phyloP scores from a whole-genome alignment of 2,113 vertebrate genomes.

The Gymnorhina tibicen region DNA sequence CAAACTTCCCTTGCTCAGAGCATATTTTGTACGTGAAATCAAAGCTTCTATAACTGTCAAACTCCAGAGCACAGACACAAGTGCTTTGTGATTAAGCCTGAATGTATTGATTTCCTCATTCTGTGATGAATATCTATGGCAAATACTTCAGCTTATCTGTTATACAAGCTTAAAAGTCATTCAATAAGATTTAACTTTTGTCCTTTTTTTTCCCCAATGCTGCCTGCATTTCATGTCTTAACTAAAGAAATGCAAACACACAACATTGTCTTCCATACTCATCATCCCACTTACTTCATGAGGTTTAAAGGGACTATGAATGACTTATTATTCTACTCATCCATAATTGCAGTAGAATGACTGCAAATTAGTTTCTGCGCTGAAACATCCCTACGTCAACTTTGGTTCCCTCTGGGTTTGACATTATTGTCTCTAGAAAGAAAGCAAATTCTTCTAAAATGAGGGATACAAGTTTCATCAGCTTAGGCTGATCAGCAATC shows the following conservation, averaged over 20 bases:
- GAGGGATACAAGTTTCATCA: background rate
- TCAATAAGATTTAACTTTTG: background rate
- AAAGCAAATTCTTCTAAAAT: background rate
- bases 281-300: background rate
- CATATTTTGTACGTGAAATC: background rate
- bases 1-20: background rate
- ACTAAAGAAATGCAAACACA: background rate
- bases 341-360: background rate
- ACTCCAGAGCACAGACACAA: background rate
- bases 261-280: background rate
- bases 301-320: background rate
- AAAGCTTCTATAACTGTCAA: background rate
- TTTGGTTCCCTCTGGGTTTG: background rate
- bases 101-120: background rate
- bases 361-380: background rate
- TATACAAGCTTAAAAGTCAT: background rate
- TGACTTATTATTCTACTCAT: background rate
- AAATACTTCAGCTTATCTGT: background rate
- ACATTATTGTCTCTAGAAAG: background rate
- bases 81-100: background rate
- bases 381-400: background rate
- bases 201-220: background rate
- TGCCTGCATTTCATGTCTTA: background rate
- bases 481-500: background rate
- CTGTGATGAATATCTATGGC: background rate